A percentile compares a stretch with the other conserved stretches of the same genome.
These are phyloP conservation scores for Gobius niger DNA, from an alignment of 2,113 vertebrate species.

Conservation along the genomic window DNA sequence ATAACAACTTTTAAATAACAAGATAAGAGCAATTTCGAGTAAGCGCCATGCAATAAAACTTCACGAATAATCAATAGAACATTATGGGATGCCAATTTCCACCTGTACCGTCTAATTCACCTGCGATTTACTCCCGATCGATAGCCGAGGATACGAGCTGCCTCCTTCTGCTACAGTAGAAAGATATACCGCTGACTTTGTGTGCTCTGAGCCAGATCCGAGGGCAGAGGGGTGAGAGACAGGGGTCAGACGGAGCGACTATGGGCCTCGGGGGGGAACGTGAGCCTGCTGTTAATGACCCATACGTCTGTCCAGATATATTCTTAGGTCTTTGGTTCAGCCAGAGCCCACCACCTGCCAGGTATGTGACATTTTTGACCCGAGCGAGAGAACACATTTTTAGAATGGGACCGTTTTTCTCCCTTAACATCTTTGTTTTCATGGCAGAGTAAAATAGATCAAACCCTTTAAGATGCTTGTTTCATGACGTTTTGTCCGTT, in stretches of 20 bases:
- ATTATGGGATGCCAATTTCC: background rate
- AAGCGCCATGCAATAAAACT: background rate
- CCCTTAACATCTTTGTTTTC: too few species aligned
- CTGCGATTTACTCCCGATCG: background rate
- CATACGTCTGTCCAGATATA: background rate
- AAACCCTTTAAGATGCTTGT: too few species aligned
- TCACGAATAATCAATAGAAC: background rate
- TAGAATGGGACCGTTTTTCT: too few species aligned
- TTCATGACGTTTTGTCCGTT: too few species aligned
- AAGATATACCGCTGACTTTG: constrained; percentile 17
- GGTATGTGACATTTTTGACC: background rate
- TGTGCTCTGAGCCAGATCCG: constrained; percentile 33
- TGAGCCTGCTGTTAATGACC: constrained; percentile 50
- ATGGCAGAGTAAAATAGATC: too few species aligned
- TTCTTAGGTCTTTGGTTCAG: too few species aligned
- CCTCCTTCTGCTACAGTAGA: background rate
- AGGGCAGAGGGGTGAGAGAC: constrained; percentile 51
- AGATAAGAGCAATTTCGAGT: background rate
- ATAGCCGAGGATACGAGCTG: background rate
- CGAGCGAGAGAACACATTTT: too few species aligned
- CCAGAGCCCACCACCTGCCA: background rate
- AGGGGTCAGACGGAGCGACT: constrained; percentile 22
- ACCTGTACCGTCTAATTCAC: background rate
- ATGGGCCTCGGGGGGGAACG: constrained; percentile 33
- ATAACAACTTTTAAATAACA: background rate